Evolutionary conservation across 2,888 invertebrate genomes (phyloP).

Genomic region (Pomacea canaliculata): DNA sequence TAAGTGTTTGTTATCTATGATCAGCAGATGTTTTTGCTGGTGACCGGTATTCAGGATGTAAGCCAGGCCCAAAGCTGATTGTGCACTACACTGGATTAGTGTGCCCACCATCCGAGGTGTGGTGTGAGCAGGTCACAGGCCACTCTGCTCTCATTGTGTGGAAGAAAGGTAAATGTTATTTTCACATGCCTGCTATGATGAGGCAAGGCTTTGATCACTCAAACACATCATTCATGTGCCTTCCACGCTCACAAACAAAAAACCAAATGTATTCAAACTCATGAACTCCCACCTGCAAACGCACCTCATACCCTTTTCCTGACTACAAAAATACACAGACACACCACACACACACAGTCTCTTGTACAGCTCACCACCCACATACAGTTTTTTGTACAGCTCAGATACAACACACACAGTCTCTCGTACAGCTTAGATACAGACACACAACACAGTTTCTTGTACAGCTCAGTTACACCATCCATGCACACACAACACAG

Average conservation of each 20-base stretch:
- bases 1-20: not conserved
- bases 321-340: conserved; percentile 2
- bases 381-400: not conserved
- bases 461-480: not conserved
- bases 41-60: conserved; percentile 65
- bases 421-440: not conserved
- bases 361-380: not conserved
- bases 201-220: not conserved
- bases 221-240: not conserved
- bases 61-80: conserved; percentile 64
- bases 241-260: conserved; percentile 3
- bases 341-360: not conserved
- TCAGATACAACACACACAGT: not conserved
- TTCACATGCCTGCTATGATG: not conserved
- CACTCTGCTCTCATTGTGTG: conserved; percentile 69
- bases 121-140: conserved; percentile 69
- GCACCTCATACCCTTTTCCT: not conserved
- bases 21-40: conserved; percentile 52
- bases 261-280: not conserved
- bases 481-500: not conserved
- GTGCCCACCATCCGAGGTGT: conserved; percentile 64
- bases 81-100: conserved; percentile 68
- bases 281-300: not conserved
- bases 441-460: not conserved
- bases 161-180: conserved; percentile 59